phyloP scores from a whole-genome alignment of 2,797 vertebrate genomes.

The Varecia variegata region DNA sequence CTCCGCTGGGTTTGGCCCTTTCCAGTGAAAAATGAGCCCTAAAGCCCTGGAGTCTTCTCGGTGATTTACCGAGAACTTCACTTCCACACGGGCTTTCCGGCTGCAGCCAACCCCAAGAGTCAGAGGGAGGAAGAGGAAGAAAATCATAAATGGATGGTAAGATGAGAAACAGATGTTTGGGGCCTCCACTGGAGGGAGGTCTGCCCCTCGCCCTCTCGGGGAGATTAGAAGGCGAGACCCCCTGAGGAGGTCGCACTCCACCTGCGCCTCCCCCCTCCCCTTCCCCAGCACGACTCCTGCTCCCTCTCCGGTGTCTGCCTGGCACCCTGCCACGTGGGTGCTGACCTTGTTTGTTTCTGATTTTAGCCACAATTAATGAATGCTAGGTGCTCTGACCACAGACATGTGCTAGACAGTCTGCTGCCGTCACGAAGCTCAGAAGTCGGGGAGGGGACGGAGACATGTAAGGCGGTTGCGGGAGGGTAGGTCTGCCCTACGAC shows the following conservation, averaged over 20 bases:
- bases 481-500: not conserved
- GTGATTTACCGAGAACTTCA: conserved; percentile 79
- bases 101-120: conserved; percentile 68
- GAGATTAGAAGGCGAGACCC: conserved; percentile 5
- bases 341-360: not conserved
- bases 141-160: conserved; percentile 80
- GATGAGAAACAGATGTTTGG: conserved; percentile 92
- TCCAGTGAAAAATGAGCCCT: conserved; percentile 70
- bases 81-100: conserved; percentile 64
- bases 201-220: not conserved
- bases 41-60: conserved; percentile 22
- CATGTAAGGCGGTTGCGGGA: not conserved
- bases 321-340: not conserved
- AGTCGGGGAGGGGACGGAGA: not conserved
- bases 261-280: not conserved
- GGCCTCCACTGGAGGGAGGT: not conserved
- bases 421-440: not conserved
- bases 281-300: rapidly evolving
- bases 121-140: conserved; percentile 75
- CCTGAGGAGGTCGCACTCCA: not conserved
- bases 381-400: not conserved
- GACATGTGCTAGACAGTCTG: not conserved
- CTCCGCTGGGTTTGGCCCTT: conserved; percentile 32
- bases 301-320: not conserved
- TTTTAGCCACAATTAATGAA: not conserved